phyloP scores from a whole-genome alignment of 2,888 invertebrate genomes.

The Calameuta filiformis region DNA sequence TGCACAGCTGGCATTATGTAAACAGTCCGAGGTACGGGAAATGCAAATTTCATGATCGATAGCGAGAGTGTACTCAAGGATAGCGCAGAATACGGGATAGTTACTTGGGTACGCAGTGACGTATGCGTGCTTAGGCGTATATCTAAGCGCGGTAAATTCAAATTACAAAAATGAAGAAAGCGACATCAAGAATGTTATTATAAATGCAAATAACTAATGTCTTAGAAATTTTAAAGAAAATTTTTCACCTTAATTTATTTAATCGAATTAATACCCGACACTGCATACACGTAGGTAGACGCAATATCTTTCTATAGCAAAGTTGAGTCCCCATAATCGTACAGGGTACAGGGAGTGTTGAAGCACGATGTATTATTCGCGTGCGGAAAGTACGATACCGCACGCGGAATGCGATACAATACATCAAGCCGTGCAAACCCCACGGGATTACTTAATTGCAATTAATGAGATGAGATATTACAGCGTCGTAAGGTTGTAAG shows the following conservation, averaged over 20 bases:
- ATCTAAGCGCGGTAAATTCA: background rate
- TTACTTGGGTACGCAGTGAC: background rate
- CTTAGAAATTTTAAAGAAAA: background rate
- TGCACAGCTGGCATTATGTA: conserved; percentile 32
- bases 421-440: conserved; percentile 38
- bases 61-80: conserved; percentile 4
- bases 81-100: background rate
- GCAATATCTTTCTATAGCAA: background rate
- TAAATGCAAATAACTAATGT: background rate
- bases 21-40: conserved; percentile 23
- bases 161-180: background rate
- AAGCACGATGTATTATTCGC: conserved; percentile 24
- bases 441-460: conserved; percentile 63
- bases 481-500: conserved; percentile 51
- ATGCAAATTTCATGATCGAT: conserved; percentile 32
- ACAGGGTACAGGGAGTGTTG: background rate
- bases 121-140: background rate
- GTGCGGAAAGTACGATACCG: conserved; percentile 37
- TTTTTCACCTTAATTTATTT: background rate
- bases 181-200: background rate
- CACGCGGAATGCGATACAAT: conserved; percentile 41
- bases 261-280: background rate
- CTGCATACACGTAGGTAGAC: background rate
- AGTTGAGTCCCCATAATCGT: background rate
- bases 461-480: conserved; percentile 65